A percentile compares a stretch with the other conserved stretches of the same genome.
These are phyloP conservation scores for Gymnothorax reevesii DNA, from an alignment of 2,797 vertebrate species.

Conservation along the genomic window DNA sequence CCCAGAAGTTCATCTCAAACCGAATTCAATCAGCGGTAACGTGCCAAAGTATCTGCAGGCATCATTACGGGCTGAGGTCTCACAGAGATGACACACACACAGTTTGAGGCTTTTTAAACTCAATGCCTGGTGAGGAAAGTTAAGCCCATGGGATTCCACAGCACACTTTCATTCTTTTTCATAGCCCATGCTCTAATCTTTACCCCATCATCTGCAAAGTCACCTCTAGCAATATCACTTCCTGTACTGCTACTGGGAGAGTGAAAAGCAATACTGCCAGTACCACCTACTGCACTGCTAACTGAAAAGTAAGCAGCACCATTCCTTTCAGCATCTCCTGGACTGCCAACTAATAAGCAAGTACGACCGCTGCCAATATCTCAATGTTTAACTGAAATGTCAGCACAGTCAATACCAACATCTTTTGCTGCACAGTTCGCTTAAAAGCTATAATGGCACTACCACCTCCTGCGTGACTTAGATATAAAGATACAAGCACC, in stretches of 20 bases:
- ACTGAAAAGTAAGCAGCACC: background rate
- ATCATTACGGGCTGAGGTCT: conserved; percentile 16
- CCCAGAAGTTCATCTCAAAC: background rate
- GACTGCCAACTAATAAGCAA: background rate
- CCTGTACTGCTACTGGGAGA: background rate
- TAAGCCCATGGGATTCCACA: background rate
- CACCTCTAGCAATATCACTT: background rate
- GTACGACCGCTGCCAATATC: background rate
- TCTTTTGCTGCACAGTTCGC: too few relatives aligned
- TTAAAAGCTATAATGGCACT: background rate
- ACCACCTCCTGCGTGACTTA: too few relatives aligned
- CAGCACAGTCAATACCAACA: too few relatives aligned
- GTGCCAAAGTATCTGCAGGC: conserved; percentile 16
- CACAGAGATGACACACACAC: background rate
- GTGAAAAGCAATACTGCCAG: background rate
- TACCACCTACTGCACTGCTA: background rate
- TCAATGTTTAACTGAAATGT: too few relatives aligned
- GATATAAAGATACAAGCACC: background rate
- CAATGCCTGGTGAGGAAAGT: background rate
- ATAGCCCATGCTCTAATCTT: background rate
- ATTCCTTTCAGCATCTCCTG: background rate
- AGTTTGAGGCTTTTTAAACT: background rate
- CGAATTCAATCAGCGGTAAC: conserved; percentile 16
- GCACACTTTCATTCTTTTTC: background rate
- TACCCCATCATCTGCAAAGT: background rate